These are phyloP conservation scores for Tiliqua scincoides DNA, from an alignment of 2,113 vertebrate species.

Conservation along the genomic window DNA sequence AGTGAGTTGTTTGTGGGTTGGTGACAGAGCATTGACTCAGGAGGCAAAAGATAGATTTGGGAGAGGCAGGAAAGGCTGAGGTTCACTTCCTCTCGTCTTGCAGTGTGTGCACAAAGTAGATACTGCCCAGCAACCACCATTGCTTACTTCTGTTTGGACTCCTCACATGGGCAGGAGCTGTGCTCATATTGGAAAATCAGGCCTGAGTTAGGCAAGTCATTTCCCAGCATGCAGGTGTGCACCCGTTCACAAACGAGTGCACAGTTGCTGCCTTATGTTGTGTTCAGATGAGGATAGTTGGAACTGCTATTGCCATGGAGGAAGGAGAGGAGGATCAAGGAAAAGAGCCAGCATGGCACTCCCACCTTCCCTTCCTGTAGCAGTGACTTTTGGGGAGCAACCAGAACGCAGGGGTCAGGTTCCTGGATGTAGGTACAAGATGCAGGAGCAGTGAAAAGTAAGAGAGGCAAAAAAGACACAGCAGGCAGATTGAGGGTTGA, in stretches of 20 bases:
- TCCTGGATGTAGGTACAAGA: too few relatives aligned
- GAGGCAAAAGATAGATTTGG: neutral
- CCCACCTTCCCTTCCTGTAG: too few relatives aligned
- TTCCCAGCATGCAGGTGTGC: neutral
- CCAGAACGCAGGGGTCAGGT: too few relatives aligned
- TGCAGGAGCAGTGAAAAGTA: too few relatives aligned
- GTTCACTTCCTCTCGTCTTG: neutral
- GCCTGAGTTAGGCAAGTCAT: neutral
- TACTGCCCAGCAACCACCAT: neutral
- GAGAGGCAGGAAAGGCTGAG: neutral
- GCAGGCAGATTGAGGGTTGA: too few relatives aligned
- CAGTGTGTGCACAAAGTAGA: neutral
- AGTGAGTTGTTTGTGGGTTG: too few relatives aligned
- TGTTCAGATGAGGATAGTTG: neutral
- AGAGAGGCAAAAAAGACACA: too few relatives aligned
- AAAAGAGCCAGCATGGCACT: neutral
- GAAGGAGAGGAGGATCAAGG: neutral
- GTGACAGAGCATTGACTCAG: too few relatives aligned
- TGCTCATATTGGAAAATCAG: neutral
- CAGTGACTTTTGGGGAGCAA: too few relatives aligned
- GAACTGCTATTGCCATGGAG: constrained; percentile 2
- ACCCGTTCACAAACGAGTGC: too few relatives aligned
- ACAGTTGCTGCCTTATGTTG: neutral
- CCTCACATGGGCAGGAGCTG: too few relatives aligned
- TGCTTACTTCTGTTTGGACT: neutral